Evolutionary conservation across 2,113 vertebrate species (phyloP).

Genomic region (Bungarus multicinctus): DNA sequence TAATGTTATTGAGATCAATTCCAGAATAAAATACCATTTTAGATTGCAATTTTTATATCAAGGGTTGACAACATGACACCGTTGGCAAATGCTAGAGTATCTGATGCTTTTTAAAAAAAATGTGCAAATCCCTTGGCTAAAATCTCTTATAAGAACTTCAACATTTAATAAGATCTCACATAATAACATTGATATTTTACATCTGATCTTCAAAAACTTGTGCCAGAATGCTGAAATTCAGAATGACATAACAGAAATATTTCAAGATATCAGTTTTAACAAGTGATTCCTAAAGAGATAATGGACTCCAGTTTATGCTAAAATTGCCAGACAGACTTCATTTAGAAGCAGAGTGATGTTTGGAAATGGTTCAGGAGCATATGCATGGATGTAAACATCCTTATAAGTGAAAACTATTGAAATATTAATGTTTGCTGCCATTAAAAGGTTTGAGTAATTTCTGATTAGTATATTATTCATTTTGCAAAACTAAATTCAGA

Average conservation of each 20-base stretch:
- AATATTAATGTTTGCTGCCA: neutral
- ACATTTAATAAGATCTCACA: neutral
- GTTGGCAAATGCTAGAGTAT: neutral
- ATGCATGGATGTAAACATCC: neutral
- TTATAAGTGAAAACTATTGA: neutral
- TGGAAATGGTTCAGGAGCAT: neutral
- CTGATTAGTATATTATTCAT: neutral
- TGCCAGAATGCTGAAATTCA: neutral
- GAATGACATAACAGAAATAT: neutral
- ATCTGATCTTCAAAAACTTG: neutral
- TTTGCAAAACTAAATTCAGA: neutral
- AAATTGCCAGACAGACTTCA: neutral
- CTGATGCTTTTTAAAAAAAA: neutral
- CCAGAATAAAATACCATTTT: neutral
- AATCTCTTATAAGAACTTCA: neutral
- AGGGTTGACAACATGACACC: neutral
- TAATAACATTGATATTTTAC: neutral
- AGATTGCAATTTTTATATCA: neutral
- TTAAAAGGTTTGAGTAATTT: neutral
- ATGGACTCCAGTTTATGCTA: neutral
- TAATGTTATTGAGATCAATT: neutral
- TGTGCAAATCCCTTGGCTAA: neutral
- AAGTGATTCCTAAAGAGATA: neutral
- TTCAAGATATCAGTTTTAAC: neutral
- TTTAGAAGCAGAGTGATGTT: neutral